phyloP scores from a whole-genome alignment of 1,140 invertebrate genomes.

The Macrocentrus cingulum region DNA sequence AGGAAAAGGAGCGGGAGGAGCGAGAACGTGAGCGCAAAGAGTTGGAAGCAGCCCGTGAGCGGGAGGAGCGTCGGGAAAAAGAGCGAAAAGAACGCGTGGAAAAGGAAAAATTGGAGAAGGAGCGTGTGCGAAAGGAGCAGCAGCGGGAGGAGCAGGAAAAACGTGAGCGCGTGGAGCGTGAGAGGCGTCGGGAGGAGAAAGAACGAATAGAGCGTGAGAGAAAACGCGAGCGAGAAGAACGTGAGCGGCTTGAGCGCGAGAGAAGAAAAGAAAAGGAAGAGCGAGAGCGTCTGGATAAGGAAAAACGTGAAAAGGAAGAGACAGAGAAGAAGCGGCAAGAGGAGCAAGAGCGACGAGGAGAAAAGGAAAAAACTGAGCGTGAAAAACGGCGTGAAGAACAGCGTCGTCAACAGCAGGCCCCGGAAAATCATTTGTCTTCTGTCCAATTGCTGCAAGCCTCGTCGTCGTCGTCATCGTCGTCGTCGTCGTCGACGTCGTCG shows the following conservation, averaged over 20 bases:
- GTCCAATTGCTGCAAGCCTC: too few relatives aligned
- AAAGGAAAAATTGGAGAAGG: conserved; percentile 32
- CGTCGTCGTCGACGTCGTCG: too few relatives aligned
- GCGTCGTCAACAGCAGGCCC: conserved; percentile 34
- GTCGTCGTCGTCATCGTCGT: too few relatives aligned
- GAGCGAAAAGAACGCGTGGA: conserved; percentile 31
- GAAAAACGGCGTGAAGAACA: conserved; percentile 47
- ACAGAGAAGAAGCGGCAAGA: conserved; percentile 44
- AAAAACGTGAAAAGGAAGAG: conserved; percentile 54
- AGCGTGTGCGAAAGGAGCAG: conserved; percentile 44
- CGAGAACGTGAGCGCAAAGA: conserved; percentile 49
- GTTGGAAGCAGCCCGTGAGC: conserved; percentile 49
- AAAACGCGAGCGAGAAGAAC: conserved; percentile 37
- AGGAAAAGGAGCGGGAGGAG: conserved; percentile 47
- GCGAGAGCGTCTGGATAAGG: conserved; percentile 51
- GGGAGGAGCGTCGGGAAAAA: conserved; percentile 38
- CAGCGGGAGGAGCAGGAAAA: conserved; percentile 36
- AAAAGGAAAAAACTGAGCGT: conserved; percentile 42
- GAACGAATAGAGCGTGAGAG: conserved; percentile 50
- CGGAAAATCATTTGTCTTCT: conserved; percentile 46
- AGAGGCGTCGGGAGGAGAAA: conserved; percentile 48
- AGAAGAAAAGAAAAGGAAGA: conserved; percentile 44
- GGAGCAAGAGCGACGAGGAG: conserved; percentile 35
- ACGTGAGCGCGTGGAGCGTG: conserved; percentile 49
- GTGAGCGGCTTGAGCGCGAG: conserved; percentile 38